Base-by-base conservation (phyloP, 2,797 vertebrate species). In the Thunnus albacares region DNA sequence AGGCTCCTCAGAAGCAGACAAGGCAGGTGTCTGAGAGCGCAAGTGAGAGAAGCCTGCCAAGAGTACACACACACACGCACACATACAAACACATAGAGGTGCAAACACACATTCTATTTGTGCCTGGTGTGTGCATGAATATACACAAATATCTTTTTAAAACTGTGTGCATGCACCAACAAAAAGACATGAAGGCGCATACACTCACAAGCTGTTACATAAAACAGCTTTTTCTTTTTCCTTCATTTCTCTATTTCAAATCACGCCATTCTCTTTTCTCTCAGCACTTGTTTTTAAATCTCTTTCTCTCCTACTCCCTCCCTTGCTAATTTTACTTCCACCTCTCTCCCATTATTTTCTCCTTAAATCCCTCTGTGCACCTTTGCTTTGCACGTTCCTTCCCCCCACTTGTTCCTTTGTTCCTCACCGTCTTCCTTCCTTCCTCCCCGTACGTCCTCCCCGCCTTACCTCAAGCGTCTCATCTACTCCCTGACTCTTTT, bases 11-110 rank as follows among this genome's bases (percentile, higher is more conserved):
- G 80, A 87, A 75, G 87, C 78, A 73, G 75, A 75, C 79, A 1
- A 77, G 81, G 81, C 83, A 87, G 89, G 87, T 90, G 87, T 84
- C 75, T 83, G 84, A 60, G 65, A 57, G 69, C 13, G 11, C 68
- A 80, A 77, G 73, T 12, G 70, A 57, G 67, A 83, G 71, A 75
- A 53, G 82, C 55, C 77, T 91, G 90, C 88, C 89, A 93, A 88
- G 75, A 85, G 71, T 13, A 45, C 57, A 65, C 64, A 26, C 64
- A 26, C 64, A 49, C 18, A 8, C 56, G 26, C 38, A 10, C 53
- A 58, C 30, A 38, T 18, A 17, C 58, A 71, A 5, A 53, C 49
- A 22, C 70, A 61, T 2, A 47, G 11, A 26, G 7, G 49, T 12
- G 1, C 11, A 17, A 45, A n/a, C 64, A 20, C 18, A 8, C 43